Evolutionary conservation across 2,113 vertebrate species (phyloP).

Genomic region (Sphaerodactylus townsendi): DNA sequence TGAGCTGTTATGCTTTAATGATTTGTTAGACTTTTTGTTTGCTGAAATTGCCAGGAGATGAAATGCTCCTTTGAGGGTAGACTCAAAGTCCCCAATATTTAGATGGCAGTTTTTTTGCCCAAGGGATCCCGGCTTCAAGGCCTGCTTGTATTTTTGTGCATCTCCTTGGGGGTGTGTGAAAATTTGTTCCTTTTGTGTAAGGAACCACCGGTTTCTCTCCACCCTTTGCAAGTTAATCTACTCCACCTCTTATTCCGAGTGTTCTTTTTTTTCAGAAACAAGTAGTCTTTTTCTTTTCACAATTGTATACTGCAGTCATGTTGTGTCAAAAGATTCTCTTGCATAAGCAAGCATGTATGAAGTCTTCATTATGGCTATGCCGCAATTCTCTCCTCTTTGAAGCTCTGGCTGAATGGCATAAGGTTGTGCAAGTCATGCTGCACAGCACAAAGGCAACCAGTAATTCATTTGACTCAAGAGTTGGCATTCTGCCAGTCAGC

Average conservation of each 20-base stretch:
- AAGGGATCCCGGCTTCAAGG: neutral
- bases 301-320: neutral
- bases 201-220: neutral
- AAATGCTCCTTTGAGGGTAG: neutral
- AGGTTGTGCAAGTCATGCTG: neutral
- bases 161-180: neutral
- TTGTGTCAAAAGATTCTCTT: neutral
- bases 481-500: neutral
- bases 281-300: neutral
- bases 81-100: neutral
- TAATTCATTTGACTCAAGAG: neutral
- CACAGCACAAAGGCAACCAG: neutral
- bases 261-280: neutral
- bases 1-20: slow-evolving; percentile 9
- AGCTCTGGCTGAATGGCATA: neutral
- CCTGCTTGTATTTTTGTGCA: neutral
- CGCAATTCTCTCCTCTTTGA: neutral
- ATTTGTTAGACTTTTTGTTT: slow-evolving; percentile 23
- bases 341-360: neutral
- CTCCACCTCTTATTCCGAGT: neutral
- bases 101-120: neutral
- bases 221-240: neutral
- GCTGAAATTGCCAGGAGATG: slow-evolving; percentile 23
- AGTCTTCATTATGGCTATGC: neutral
- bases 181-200: neutral